Evolutionary conservation across 2,888 invertebrate species (phyloP), one percentile per base, ranked within the genome.

Genomic region (Kuschelorhynchus macadamiae): DNA sequence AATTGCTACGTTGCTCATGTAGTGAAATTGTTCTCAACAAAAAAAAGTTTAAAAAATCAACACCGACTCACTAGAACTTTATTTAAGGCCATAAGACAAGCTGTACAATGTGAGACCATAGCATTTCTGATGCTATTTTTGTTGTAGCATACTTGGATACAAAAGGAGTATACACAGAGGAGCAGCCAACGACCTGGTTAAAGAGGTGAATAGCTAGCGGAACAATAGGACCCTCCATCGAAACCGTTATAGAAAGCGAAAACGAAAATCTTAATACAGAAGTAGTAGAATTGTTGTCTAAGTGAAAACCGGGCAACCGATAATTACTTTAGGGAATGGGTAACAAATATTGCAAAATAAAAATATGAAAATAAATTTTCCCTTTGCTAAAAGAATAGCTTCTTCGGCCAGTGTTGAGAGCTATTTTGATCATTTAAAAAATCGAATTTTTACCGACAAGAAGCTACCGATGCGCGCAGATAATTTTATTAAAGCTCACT

Each of bases 21-120:
- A 30, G 17, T 55, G 5, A 55, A 55, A 21, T n/a, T 41, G 20
- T 25, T 41, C 1, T 20, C 55, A 36, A 9, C n/a, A 4, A 30
- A 32, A 32, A 16, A n/a, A 12, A 21, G 41, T 20, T 20, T 55
- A 12, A 18, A 55, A 16, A 55, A 41, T 12, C 5, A 20, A 12
- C 39, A 39, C 17, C 39, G 55, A 11, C 21, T 55, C 25, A 55
- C 55, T 20, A 36, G 25, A 16, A 25, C 36, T n/a, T 41, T 55
- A n/a, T 55, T 55, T 12, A 55, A 32, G 17, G 41, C 41, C 18
- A 52, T 66, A n/a, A 52, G 66, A 46, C 66, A 60, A 66, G 12
- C 49, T 32, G 44, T 66, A 11, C 66, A 66, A 33, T 52, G 30
- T 20, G 17, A 17, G 32, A 52, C 30, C 21, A 53, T 60, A 14